Base-by-base conservation (phyloP, 2,888 invertebrate genomes). In the Cylindroiulus punctatus region DNA sequence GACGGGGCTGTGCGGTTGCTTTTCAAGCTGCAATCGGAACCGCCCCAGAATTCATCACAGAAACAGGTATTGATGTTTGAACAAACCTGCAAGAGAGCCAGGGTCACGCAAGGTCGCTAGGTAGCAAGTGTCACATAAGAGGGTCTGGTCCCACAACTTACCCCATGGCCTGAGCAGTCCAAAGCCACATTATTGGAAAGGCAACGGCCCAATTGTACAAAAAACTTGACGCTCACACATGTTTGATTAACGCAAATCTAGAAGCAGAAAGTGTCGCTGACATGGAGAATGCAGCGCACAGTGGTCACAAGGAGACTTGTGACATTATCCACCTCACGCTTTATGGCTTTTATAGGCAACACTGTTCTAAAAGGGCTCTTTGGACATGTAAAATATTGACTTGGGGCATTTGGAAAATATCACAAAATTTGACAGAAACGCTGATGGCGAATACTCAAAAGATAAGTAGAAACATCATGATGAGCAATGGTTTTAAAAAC, bases 81-180 rank as follows among this genome's bases (percentile, higher is more conserved):
- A 91, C 98, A 99, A 87, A 94, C 93, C 98, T 98, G 93, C 2
- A 83, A 36, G 14, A 83, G 0, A 12, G 65, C n/a, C 10, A 26
- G 26, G 12, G 8, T n/a, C 52, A 52, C 10, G 19, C 10, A 19
- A n/a, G n/a, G n/a, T n/a, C 8, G 4, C n/a, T 19, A 7, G 52
- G 19, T 47, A 17, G 3, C 52, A 52, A 52, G 47, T 36, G 36
- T 36, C 36, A 36, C 1, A 14, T 44, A 12, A 12, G 44, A 44
- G 8, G 10, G 12, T 8, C 44, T 44, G 44, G 44, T 1, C 14
- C 44, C 0, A 0, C 1, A 19, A 94, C 96, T 95, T 92, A 98
- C 98, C 93, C 99, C 99, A 92, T 96, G 95, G 88, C 96, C 96
- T 87, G 98, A 98, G 92, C 99, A 99, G 91, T 97, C 96, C 89